These are phyloP conservation scores for Sphaerodactylus townsendi DNA, from an alignment of 2,113 vertebrate genomes.

Conservation along the genomic window DNA sequence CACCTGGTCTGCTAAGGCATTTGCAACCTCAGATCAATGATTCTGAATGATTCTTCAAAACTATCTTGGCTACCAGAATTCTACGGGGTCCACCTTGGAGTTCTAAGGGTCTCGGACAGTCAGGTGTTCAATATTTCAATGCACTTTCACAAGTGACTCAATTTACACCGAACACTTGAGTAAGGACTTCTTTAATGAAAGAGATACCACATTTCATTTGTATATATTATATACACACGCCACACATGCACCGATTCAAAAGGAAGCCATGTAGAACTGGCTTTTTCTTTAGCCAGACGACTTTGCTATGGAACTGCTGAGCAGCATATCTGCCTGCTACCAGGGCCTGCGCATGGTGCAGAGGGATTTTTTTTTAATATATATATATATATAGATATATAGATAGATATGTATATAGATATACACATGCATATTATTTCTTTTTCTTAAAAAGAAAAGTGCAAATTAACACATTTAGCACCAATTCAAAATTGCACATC, in stretches of 20 bases:
- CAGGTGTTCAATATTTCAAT: neutral
- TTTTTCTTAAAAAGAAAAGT: neutral
- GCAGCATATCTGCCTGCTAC: neutral
- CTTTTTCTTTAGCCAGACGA: neutral
- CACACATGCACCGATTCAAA: neutral
- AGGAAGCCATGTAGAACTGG: neutral
- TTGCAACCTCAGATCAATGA: too few relatives aligned
- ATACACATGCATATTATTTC: too few relatives aligned
- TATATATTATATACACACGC: too few relatives aligned
- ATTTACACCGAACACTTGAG: neutral
- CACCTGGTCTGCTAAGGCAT: too few relatives aligned
- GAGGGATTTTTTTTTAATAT: too few relatives aligned
- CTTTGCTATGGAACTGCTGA: too few relatives aligned
- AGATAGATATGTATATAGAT: neutral
- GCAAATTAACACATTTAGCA: neutral
- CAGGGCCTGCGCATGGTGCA: neutral
- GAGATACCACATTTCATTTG: neutral
- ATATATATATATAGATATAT: neutral
- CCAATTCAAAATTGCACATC: neutral
- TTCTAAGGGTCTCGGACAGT: neutral
- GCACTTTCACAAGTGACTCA: too few relatives aligned
- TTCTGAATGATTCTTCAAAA: too few relatives aligned
- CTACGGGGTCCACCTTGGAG: neutral
- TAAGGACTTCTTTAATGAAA: neutral
- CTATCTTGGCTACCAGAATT: too few relatives aligned